Evolutionary conservation across 2,113 vertebrate species (phyloP).

Genomic region (Anarrhichthys ocellatus): DNA sequence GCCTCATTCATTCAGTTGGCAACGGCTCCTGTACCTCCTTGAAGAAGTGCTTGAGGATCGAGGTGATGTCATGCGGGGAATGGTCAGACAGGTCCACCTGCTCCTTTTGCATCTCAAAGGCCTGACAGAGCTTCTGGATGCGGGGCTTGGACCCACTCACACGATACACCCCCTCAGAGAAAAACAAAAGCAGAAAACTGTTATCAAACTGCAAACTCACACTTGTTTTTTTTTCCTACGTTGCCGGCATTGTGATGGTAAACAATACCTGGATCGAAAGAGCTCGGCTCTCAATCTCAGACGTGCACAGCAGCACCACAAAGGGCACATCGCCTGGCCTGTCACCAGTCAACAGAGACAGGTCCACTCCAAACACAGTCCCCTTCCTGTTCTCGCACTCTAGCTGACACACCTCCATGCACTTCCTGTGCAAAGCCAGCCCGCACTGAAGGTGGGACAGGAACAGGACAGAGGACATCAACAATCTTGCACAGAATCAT

Average conservation of each 20-base stretch:
- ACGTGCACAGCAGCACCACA: slow-evolving; percentile 87
- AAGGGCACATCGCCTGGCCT: slow-evolving; percentile 88
- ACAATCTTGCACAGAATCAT: neutral
- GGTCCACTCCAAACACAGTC: slow-evolving; percentile 87
- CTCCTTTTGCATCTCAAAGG: slow-evolving; percentile 88
- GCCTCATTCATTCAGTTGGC: neutral
- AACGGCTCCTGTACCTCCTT: slow-evolving; percentile 86
- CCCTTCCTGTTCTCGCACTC: slow-evolving; percentile 88
- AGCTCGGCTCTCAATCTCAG: slow-evolving; percentile 90
- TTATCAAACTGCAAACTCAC: neutral
- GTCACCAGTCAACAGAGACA: slow-evolving; percentile 82
- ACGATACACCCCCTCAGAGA: slow-evolving; percentile 90
- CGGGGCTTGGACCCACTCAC: slow-evolving; percentile 92
- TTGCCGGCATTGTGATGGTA: neutral
- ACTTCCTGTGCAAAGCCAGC: slow-evolving; percentile 92
- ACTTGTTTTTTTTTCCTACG: neutral
- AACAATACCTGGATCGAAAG: slow-evolving; percentile 87
- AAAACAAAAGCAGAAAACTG: slow-evolving; percentile 16
- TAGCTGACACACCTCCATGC: slow-evolving; percentile 89
- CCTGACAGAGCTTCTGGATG: slow-evolving; percentile 90
- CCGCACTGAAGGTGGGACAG: slow-evolving; percentile 83
- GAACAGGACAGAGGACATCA: neutral
- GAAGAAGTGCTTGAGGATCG: slow-evolving; percentile 93
- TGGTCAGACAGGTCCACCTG: slow-evolving; percentile 91
- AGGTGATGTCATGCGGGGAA: slow-evolving; percentile 92